A percentile compares a stretch with the other conserved stretches of the same genome.
These are phyloP conservation scores for Heterotis niloticus DNA, from an alignment of 2,113 vertebrate species.

Conservation along the genomic window DNA sequence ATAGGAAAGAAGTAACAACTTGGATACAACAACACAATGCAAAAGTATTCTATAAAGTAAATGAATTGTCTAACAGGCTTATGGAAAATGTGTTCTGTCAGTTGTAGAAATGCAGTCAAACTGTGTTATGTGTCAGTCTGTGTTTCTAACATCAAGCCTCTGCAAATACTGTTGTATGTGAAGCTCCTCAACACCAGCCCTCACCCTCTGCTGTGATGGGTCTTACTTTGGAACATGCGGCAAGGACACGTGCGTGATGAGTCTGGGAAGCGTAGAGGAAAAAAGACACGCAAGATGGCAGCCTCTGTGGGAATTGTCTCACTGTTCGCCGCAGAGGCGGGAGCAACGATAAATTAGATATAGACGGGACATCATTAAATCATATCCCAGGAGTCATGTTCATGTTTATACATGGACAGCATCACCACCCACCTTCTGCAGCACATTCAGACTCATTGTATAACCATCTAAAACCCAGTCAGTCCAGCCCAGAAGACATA, in stretches of 20 bases:
- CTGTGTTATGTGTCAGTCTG: no score
- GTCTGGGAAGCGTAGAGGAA: not conserved
- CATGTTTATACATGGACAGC: conserved; percentile 7
- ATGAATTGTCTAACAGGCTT: no score
- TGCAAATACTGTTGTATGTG: not conserved
- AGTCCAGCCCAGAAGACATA: no score
- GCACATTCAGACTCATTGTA: conserved; percentile 17
- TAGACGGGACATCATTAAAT: conserved; percentile 38
- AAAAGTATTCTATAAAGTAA: no score
- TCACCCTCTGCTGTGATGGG: not conserved
- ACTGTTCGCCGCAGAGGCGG: no score
- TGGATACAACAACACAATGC: no score
- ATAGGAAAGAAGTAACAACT: no score
- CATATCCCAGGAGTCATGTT: conserved; percentile 35
- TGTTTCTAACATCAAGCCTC: not conserved
- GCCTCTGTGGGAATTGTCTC: not conserved
- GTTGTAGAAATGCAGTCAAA: no score
- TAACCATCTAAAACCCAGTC: not conserved
- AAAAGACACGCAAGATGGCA: not conserved
- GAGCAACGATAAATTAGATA: no score
- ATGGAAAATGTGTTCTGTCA: no score
- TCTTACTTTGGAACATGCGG: not conserved
- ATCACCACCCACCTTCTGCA: not conserved
- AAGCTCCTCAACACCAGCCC: not conserved
- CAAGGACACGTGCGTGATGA: not conserved